Conservation (phyloP, 1,140 invertebrate genomes). For the Heterodera carotae region DNA sequence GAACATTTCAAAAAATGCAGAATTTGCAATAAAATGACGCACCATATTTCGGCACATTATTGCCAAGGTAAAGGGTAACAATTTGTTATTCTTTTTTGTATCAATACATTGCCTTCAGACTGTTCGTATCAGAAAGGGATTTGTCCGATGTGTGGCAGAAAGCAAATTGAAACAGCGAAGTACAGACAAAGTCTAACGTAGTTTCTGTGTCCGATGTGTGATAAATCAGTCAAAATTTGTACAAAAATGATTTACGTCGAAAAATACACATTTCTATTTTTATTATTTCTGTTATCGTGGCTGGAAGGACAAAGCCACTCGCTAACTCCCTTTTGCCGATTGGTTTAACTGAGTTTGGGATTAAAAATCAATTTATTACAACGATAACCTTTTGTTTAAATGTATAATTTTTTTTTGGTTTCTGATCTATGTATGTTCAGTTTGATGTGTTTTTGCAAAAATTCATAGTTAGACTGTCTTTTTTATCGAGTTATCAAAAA, state of each 20-base stretch:
- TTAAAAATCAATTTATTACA: too few species aligned
- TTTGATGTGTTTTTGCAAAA: background rate
- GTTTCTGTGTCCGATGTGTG: background rate
- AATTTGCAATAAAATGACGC: slow-evolving; percentile 47
- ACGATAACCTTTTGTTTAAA: too few species aligned
- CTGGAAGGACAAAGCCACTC: too few species aligned
- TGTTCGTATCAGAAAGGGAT: slow-evolving; percentile 51
- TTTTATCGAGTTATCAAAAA: too few species aligned
- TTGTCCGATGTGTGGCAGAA: slow-evolving; percentile 48
- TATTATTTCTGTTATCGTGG: too few species aligned
- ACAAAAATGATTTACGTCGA: too few species aligned
- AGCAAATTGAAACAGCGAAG: slow-evolving; percentile 39
- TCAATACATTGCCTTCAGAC: slow-evolving; percentile 17
- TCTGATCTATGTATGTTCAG: background rate
- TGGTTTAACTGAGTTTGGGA: too few species aligned
- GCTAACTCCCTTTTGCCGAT: too few species aligned
- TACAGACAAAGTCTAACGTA: slow-evolving; percentile 32
- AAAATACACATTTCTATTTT: too few species aligned
- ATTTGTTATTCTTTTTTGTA: slow-evolving; percentile 10
- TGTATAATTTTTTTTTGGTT: background rate
- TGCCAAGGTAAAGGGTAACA: slow-evolving; percentile 31
- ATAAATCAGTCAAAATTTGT: too few species aligned
- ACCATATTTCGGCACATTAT: slow-evolving; percentile 46
- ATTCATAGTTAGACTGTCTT: background rate
- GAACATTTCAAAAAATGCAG: slow-evolving; percentile 48